Evolutionary conservation across 2,113 vertebrate genomes (phyloP), one percentile per base, ranked within the genome.

Genomic region (Ariopsis seemanni): DNA sequence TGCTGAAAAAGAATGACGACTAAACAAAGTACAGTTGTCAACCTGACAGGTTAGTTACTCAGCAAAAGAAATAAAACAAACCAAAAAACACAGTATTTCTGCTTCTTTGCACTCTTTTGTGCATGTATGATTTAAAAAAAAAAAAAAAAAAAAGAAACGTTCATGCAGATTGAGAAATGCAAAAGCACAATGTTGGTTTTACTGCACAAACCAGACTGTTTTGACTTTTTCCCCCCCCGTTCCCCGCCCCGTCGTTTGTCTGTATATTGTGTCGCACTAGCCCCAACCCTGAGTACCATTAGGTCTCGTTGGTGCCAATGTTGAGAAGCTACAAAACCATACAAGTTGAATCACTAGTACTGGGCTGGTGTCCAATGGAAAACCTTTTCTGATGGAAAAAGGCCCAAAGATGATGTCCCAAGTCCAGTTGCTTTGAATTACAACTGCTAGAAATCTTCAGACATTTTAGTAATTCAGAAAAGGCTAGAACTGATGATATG

Each of bases 401-500:
- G 27, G 30, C 18, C 55, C 57, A 62, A 25, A 15, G 1, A 42
- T 1, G 79, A 82, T 82, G 79, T 82, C 30, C 79, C 79, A 84
- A 53, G 65, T 84, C 82, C 82, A 67, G 62, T 71, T 84, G 62
- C 82, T 67, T n/a, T 84, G 82, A 84, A 17, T 69, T 71, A 34
- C 83, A 22, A 5, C 67, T 84, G 67, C 83, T 83, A 83, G 42
- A 83, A 50, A 52, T 83, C 22, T 58, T 80, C 27, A 34, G 55
- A 60, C 17, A 6, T 81, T 81, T 81, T 30, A 81, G 14, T 55
- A 34, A 42, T 72, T 25, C 14, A 2, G 89, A 88, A 91, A 92
- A 88, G 86, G 84, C 81, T 72, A 92, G 77, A 81, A 89, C 86
- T 65, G 42, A 88, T 69, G 67, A 81, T 60, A 18, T 17, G 15